These are phyloP conservation scores for Callithrix jacchus DNA, from an alignment of 2,113 vertebrate genomes.

Conservation along the genomic window DNA sequence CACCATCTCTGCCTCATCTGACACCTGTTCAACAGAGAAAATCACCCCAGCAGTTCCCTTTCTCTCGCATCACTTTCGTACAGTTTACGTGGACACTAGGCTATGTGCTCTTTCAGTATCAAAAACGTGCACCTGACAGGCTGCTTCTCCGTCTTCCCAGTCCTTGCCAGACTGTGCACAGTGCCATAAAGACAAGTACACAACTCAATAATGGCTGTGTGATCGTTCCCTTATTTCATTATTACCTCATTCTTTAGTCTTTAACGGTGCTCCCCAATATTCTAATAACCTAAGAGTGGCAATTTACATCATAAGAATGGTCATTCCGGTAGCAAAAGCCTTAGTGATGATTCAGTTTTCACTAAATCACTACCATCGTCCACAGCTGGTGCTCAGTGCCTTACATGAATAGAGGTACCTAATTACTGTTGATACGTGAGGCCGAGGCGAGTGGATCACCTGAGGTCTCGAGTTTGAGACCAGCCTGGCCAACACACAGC, in stretches of 20 bases:
- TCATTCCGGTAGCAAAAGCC: not conserved
- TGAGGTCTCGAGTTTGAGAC: no score
- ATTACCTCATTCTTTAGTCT: not conserved
- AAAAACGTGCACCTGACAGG: not conserved
- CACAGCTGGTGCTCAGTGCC: no score
- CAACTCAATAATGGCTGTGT: fast-evolving
- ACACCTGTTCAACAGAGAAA: not conserved
- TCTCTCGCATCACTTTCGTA: no score
- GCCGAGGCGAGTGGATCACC: not conserved
- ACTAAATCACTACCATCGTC: fast-evolving
- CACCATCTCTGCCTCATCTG: not conserved
- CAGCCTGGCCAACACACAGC: no score
- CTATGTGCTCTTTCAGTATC: no score
- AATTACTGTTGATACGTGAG: no score
- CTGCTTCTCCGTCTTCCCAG: not conserved
- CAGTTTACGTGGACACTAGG: not conserved
- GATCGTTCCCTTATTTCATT: not conserved
- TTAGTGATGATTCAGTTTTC: not conserved
- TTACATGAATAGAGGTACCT: no score
- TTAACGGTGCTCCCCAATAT: not conserved
- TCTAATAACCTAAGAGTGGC: not conserved
- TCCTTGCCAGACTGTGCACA: not conserved
- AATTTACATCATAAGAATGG: not conserved
- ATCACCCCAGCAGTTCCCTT: not conserved
- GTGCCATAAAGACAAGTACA: fast-evolving